A percentile compares a stretch with the other conserved stretches of the same genome.
phyloP scores from a whole-genome alignment of 2,113 vertebrate species.

The Ptychochromis oligacanthus region DNA sequence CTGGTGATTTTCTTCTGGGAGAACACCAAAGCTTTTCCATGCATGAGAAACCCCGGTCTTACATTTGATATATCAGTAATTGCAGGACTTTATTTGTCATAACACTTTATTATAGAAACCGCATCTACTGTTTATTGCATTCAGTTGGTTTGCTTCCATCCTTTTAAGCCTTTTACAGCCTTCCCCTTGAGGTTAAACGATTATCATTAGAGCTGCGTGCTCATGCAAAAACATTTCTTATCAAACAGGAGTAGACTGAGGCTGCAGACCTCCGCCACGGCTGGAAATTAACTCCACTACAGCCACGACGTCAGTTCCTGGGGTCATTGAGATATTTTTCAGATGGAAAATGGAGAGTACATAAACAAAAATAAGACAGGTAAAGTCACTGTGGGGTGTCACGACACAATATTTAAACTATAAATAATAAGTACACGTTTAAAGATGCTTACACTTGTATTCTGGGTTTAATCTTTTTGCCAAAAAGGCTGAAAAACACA shows the following conservation, averaged over 20 bases:
- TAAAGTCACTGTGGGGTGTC: neutral
- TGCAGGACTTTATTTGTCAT: neutral
- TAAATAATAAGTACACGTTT: neutral
- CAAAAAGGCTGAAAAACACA: neutral
- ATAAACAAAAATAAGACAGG: too few species aligned
- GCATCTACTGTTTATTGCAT: neutral
- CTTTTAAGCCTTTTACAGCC: neutral
- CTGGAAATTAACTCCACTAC: neutral
- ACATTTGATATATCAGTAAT: neutral
- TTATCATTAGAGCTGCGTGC: neutral
- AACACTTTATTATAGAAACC: neutral
- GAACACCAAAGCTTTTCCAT: neutral
- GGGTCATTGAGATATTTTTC: too few species aligned
- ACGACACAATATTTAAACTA: neutral
- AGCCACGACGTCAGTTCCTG: neutral
- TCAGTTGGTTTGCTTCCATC: neutral
- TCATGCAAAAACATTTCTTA: neutral
- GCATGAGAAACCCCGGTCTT: neutral
- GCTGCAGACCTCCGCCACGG: neutral
- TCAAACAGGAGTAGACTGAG: neutral
- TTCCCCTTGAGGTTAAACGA: neutral
- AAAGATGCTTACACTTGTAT: neutral
- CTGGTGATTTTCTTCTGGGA: neutral
- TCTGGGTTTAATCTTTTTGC: neutral
- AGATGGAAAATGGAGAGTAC: too few species aligned